A percentile compares a stretch with the other conserved stretches of the same genome.
Evolutionary conservation across 2,113 vertebrate species (phyloP).

Genomic region (Montifringilla adamsi): DNA sequence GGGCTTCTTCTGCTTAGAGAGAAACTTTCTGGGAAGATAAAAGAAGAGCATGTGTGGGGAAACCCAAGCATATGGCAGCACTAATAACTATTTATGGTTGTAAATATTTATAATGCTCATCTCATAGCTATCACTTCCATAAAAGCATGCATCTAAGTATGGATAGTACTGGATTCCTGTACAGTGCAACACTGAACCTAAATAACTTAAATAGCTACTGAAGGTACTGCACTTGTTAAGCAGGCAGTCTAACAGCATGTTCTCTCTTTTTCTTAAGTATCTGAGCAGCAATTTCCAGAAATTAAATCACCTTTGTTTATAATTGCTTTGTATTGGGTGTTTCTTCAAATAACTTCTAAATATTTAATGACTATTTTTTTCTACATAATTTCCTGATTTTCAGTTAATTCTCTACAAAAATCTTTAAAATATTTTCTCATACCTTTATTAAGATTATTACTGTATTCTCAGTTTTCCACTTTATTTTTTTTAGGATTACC

Average conservation of each 20-base stretch:
- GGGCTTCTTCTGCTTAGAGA: background rate
- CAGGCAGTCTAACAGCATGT: background rate
- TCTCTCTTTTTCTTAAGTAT: background rate
- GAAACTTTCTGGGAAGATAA: background rate
- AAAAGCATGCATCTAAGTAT: background rate
- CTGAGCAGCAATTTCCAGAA: background rate
- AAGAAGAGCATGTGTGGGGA: background rate
- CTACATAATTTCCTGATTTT: background rate
- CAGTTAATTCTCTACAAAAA: background rate
- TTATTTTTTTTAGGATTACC: background rate
- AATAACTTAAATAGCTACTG: background rate
- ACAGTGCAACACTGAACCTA: background rate
- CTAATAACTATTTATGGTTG: background rate
- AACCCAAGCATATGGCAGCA: background rate
- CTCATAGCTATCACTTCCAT: background rate
- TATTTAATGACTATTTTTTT: background rate
- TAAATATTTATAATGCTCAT: background rate
- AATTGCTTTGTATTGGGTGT: background rate
- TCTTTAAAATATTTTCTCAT: background rate
- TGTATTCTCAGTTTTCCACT: background rate
- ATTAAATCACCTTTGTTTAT: background rate
- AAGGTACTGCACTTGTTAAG: background rate
- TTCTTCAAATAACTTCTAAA: background rate
- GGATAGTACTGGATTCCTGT: background rate
- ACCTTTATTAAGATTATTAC: background rate